phyloP scores from a whole-genome alignment of 35 echinoderm and acorn worm genomes.

The Nesometra sesokonis region DNA sequence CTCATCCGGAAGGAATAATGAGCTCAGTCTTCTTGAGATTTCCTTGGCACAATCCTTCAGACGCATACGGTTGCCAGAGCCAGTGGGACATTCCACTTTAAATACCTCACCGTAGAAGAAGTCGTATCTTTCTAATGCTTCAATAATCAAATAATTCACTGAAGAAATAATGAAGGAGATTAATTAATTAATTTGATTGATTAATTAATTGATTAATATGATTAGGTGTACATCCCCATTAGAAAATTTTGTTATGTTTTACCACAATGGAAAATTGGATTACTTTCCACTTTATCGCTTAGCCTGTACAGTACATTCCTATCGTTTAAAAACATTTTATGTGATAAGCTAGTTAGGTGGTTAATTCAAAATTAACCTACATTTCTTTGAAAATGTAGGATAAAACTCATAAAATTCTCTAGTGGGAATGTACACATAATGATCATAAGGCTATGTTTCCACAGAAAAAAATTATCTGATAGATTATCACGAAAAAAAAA shows the following conservation, averaged over 20 bases:
- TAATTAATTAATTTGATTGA: neutral
- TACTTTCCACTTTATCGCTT: neutral
- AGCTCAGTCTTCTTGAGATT: conserved; percentile 59
- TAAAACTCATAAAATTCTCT: too few relatives aligned
- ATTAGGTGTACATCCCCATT: too few relatives aligned
- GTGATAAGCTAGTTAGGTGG: too few relatives aligned
- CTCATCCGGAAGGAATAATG: conserved; percentile 78
- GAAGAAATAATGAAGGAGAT: conserved; percentile 1
- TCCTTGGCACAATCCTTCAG: conserved; percentile 83
- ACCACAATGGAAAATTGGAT: neutral
- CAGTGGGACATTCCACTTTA: conserved; percentile 92
- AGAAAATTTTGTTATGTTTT: neutral
- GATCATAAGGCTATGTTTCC: too few relatives aligned
- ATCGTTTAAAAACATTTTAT: neutral
- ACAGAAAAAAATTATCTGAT: too few relatives aligned
- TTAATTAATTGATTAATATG: neutral
- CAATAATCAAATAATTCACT: conserved; percentile 97
- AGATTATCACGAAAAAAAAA: too few relatives aligned
- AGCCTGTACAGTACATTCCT: too few relatives aligned
- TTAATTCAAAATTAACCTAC: too few relatives aligned
- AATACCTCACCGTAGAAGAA: conserved; percentile 87
- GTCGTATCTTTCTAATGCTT: conserved; percentile 89
- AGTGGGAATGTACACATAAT: too few relatives aligned
- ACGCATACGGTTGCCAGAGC: conserved; percentile 78
- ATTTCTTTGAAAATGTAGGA: too few relatives aligned